These are phyloP conservation scores for Furcula furcula DNA, from an alignment of 2,888 invertebrate species.

Conservation along the genomic window DNA sequence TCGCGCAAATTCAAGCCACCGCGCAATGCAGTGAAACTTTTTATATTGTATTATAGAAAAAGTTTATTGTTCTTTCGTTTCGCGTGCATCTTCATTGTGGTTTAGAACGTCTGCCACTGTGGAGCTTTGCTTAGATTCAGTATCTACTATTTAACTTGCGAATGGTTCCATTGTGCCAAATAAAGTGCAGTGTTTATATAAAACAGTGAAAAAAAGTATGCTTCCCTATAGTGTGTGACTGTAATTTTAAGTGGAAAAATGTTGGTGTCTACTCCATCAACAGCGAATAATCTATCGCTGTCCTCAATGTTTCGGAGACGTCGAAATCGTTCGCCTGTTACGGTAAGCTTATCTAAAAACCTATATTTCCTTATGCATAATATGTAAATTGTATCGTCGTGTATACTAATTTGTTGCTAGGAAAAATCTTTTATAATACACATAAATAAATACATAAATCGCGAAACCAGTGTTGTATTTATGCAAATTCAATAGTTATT, in stretches of 20 bases:
- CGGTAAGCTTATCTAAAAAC: constrained; percentile 39
- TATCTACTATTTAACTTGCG: constrained; percentile 6
- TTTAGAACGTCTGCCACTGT: constrained; percentile 22
- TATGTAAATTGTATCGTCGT: not conserved
- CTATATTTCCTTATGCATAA: not conserved
- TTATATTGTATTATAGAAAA: constrained; percentile 33
- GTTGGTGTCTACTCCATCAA: constrained; percentile 55
- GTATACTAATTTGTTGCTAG: not conserved
- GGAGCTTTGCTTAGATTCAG: constrained; percentile 3
- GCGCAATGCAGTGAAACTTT: constrained; percentile 42
- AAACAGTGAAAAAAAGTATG: constrained; percentile 26
- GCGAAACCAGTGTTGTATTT: not conserved
- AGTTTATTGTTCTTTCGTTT: constrained; percentile 36
- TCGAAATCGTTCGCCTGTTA: constrained; percentile 43
- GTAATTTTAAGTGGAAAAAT: constrained; percentile 36
- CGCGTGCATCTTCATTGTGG: constrained; percentile 29
- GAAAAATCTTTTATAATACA: not conserved
- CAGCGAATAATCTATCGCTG: constrained; percentile 54
- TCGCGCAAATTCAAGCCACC: constrained; percentile 29
- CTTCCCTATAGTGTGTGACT: constrained; percentile 30
- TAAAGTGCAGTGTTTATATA: constrained; percentile 13
- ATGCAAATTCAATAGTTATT: not conserved
- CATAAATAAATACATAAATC: not conserved
- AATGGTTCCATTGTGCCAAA: constrained; percentile 6
- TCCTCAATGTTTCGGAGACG: constrained; percentile 63